A percentile compares a stretch with the other conserved stretches of the same genome.
These are phyloP conservation scores for Thripadectes ignobilis DNA, from an alignment of 2,797 vertebrate species.

Conservation along the genomic window DNA sequence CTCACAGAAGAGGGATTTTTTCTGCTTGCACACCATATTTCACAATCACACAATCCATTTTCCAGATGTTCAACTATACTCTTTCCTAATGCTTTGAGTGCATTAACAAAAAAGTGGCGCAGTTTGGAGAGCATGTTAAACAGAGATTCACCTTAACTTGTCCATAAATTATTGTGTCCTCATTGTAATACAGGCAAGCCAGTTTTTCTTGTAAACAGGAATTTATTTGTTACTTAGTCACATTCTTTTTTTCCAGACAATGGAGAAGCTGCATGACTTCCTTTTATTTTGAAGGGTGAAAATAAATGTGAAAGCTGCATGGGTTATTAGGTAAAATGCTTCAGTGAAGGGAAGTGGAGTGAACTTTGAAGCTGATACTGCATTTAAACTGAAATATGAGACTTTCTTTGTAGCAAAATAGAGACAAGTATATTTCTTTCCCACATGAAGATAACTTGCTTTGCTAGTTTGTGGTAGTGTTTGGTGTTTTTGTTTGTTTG, in stretches of 20 bases:
- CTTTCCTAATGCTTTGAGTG: background rate
- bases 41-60: slow-evolving; percentile 10
- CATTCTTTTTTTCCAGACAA: background rate
- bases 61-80: background rate
- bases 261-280: background rate
- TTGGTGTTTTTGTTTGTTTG: background rate
- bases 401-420: background rate
- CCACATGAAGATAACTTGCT: background rate
- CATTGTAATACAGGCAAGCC: background rate
- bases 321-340: background rate
- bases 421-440: background rate
- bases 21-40: slow-evolving; percentile 18
- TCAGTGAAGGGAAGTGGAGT: background rate
- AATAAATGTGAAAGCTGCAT: background rate
- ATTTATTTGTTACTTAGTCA: background rate
- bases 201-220: background rate
- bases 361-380: background rate
- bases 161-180: background rate
- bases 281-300: background rate
- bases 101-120: background rate
- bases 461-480: background rate
- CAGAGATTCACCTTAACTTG: background rate
- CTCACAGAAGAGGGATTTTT: background rate
- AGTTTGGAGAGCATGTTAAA: background rate
- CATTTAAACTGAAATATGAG: background rate